These are phyloP conservation scores for Lottia scabra DNA, from an alignment of 2,888 invertebrate species.

Conservation along the genomic window DNA sequence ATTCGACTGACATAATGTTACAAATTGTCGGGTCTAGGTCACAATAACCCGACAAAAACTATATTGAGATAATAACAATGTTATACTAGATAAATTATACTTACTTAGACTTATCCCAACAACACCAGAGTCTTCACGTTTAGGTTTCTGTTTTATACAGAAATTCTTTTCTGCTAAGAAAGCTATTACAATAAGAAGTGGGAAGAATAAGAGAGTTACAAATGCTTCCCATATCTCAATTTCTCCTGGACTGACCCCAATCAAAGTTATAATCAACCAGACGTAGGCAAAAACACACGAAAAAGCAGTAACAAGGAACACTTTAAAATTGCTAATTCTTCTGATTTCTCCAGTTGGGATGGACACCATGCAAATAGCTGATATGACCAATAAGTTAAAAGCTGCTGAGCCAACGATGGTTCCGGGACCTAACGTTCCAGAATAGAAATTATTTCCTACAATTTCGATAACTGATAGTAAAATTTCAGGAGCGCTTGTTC, in stretches of 20 bases:
- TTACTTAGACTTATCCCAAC: conserved; percentile 57
- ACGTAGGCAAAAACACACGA: conserved; percentile 74
- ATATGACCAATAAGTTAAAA: conserved; percentile 74
- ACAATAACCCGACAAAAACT: too few species aligned
- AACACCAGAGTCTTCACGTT: conserved; percentile 53
- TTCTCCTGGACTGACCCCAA: conserved; percentile 65
- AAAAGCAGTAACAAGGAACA: conserved; percentile 68
- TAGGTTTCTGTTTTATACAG: conserved; percentile 47
- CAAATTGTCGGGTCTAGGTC: not conserved
- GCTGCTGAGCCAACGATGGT: conserved; percentile 75
- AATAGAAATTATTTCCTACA: conserved; percentile 68
- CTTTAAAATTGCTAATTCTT: conserved; percentile 69
- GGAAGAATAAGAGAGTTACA: conserved; percentile 74
- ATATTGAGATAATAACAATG: too few species aligned
- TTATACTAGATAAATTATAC: conserved; percentile 14
- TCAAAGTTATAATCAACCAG: conserved; percentile 74
- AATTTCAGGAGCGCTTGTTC: conserved; percentile 74
- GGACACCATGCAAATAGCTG: conserved; percentile 72
- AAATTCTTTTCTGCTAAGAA: conserved; percentile 72
- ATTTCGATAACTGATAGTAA: conserved; percentile 73
- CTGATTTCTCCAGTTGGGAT: conserved; percentile 70
- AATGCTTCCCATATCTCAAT: conserved; percentile 75
- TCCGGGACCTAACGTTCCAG: conserved; percentile 73
- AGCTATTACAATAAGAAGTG: conserved; percentile 72
- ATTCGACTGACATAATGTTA: conserved; percentile 24